Conservation (phyloP, 2,797 vertebrate species). For the Centroberyx gerrardi region DNA sequence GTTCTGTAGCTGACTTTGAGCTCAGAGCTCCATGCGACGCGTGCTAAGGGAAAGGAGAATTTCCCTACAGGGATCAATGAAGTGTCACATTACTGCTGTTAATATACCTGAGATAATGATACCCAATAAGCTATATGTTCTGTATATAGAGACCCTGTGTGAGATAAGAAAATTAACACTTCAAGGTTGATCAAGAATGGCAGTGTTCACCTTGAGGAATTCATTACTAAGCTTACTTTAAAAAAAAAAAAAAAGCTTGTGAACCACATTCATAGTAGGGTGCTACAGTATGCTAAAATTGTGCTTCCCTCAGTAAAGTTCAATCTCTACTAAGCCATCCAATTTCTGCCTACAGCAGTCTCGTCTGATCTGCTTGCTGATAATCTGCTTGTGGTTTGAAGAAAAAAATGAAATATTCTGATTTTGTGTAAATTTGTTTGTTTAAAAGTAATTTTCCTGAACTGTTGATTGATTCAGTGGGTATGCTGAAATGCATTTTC, state of each 20-base stretch:
- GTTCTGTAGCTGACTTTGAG: background rate
- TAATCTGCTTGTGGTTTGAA: conserved; percentile 68
- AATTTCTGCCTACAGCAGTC: conserved; percentile 64
- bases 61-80: conserved; percentile 26
- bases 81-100: conserved; percentile 24
- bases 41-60: conserved; percentile 21
- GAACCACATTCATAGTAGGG: conserved; percentile 1
- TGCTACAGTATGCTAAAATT: conserved; percentile 40
- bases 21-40: background rate
- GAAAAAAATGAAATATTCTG: conserved; percentile 63
- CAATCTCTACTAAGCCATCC: conserved; percentile 58
- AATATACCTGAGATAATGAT: conserved; percentile 25
- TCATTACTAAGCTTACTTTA: conserved; percentile 41
- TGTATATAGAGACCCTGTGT: background rate
- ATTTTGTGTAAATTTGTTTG: conserved; percentile 63
- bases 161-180: conserved; percentile 11
- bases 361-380: conserved; percentile 64
- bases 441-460: conserved; percentile 65
- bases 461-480: conserved; percentile 47
- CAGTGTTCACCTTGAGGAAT: conserved; percentile 30
- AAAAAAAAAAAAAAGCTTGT: conserved; percentile 18
- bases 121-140: background rate
- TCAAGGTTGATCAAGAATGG: conserved; percentile 19
- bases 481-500: conserved; percentile 43
- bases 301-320: conserved; percentile 55